These are phyloP conservation scores for Thysanoteuthis rhombus DNA, from an alignment of 2,888 invertebrate species.

Conservation along the genomic window DNA sequence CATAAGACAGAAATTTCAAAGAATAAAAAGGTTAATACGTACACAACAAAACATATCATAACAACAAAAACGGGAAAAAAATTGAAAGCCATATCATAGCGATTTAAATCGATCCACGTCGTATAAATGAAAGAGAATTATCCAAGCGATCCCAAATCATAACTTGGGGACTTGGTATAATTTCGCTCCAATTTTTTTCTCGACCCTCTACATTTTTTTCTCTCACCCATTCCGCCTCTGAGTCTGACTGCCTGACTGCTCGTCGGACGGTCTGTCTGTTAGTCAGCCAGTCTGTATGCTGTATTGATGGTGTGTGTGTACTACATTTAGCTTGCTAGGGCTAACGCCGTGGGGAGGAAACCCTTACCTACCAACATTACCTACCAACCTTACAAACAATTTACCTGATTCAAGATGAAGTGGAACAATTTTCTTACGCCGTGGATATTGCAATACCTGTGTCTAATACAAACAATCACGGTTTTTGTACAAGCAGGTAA, in stretches of 20 bases:
- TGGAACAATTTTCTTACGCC: constrained; percentile 12
- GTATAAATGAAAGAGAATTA: background rate
- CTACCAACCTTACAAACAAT: background rate
- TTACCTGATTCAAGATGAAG: background rate
- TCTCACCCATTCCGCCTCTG: background rate
- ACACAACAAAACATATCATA: background rate
- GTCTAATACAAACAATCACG: background rate
- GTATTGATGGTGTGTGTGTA: constrained; percentile 12
- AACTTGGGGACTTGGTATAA: background rate
- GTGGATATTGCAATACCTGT: constrained; percentile 12
- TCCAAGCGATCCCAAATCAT: background rate
- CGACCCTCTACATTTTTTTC: background rate
- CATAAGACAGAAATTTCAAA: background rate
- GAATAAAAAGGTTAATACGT: background rate
- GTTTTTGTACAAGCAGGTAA: constrained; percentile 12
- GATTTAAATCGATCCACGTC: background rate
- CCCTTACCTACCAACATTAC: background rate
- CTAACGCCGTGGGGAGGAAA: constrained; percentile 12
- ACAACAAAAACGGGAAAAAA: background rate
- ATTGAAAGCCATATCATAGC: background rate
- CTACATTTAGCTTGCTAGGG: constrained; percentile 12
- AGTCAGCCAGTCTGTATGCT: background rate
- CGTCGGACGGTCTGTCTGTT: background rate
- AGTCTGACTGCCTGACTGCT: background rate
- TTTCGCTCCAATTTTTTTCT: background rate